Conservation (phyloP, 1,140 invertebrate species). For the Papilio xuthus region DNA sequence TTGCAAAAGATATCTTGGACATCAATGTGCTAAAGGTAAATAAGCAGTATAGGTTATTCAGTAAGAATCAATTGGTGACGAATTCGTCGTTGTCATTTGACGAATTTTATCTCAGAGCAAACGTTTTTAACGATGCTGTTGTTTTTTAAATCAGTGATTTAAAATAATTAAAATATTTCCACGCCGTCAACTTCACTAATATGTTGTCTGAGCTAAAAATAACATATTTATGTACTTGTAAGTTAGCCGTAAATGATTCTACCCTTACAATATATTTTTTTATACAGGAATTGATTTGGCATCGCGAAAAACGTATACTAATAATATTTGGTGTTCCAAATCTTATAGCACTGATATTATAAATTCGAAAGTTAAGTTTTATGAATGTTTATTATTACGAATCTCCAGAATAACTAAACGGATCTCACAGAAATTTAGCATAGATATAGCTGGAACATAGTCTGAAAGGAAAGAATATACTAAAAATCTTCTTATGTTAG, state of each 20-base stretch:
- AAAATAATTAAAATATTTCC: background rate
- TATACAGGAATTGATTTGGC: background rate
- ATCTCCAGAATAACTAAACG: too few species aligned
- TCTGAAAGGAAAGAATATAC: too few species aligned
- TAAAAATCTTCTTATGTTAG: too few species aligned
- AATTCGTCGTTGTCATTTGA: background rate
- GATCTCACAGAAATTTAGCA: too few species aligned
- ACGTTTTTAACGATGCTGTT: too few species aligned
- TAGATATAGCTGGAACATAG: too few species aligned
- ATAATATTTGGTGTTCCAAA: background rate
- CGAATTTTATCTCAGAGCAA: background rate
- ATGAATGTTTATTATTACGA: too few species aligned
- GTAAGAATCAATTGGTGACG: background rate
- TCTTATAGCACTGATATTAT: background rate
- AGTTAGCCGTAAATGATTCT: background rate
- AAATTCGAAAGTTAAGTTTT: too few species aligned
- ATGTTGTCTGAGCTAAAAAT: background rate
- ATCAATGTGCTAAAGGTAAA: too few species aligned
- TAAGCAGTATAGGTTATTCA: too few species aligned
- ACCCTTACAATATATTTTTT: background rate
- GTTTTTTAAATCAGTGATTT: background rate
- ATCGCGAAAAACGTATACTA: background rate
- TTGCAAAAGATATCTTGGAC: too few species aligned
- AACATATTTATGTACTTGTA: background rate
- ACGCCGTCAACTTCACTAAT: background rate